phyloP scores from a whole-genome alignment of 1,140 invertebrate genomes.

The Nilaparvata lugens region DNA sequence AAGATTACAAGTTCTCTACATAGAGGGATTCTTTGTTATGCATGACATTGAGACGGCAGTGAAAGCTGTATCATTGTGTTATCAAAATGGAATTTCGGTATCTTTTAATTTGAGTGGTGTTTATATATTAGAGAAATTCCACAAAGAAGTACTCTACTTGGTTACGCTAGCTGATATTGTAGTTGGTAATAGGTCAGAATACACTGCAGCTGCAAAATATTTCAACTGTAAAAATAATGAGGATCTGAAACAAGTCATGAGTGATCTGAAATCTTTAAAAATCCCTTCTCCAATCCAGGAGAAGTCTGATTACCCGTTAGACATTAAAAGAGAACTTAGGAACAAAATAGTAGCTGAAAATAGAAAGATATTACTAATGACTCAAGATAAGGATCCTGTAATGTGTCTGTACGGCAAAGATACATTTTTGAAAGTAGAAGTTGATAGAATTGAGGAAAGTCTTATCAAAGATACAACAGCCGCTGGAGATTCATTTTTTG shows the following conservation, averaged over 20 bases:
- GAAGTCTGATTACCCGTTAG: too few relatives aligned
- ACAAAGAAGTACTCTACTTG: background rate
- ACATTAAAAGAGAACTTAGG: too few relatives aligned
- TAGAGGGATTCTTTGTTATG: constrained; percentile 15
- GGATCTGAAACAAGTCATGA: too few relatives aligned
- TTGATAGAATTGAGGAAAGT: background rate
- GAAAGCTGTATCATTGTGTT: constrained; percentile 5
- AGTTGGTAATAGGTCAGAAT: constrained; percentile 12
- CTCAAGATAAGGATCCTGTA: background rate
- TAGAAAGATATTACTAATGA: background rate
- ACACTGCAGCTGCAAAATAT: background rate
- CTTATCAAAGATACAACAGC: constrained; percentile 2
- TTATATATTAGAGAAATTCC: constrained; percentile 6
- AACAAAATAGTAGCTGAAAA: too few relatives aligned
- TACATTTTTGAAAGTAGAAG: background rate
- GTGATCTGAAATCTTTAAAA: too few relatives aligned
- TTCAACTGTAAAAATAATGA: too few relatives aligned
- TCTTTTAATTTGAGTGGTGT: constrained; percentile 12
- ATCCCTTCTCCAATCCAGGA: too few relatives aligned
- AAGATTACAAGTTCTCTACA: constrained; percentile 8
- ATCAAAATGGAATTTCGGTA: background rate
- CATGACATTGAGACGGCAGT: constrained; percentile 8
- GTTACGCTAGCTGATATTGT: constrained; percentile 11
- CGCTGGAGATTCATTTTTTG: constrained; percentile 2
- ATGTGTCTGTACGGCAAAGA: background rate